Base-by-base conservation (phyloP, 2,888 invertebrate genomes). In the Morpho deidamia region DNA sequence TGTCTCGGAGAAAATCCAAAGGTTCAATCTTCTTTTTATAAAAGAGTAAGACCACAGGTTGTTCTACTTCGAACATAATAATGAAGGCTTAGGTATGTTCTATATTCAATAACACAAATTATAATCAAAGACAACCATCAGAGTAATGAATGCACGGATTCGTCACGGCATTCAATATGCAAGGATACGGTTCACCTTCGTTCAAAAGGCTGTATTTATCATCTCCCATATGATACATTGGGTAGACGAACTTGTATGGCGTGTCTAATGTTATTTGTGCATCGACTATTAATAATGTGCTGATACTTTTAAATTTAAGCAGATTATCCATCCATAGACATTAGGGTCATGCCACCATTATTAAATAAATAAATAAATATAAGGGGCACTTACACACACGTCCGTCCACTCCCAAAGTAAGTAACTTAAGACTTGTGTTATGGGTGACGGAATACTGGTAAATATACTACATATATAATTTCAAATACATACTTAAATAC, bases 171-270 rank as follows among this genome's bases (percentile, higher is more conserved):
- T 60, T 66, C 65, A 62, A 63, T 62, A 61, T 58, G 49, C 55
- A 58, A 55, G 56, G 53, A 58, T 42, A 42, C 53, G 37, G 41
- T 57, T 55, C 60, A 58, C 52, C 54, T 50, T 55, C 47, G 56
- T 56, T 51, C 54, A 23, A 51, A 51, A 39, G 55, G 61, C 55
- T 56, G 62, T 61, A 62, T 64, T 64, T 58, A 63, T 66, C 62
- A 63, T 59, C 50, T 56, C 51, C 51, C 52, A 23, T 40, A 45
- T 70, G 72, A 78, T 71, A 67, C 69, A 70, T 65, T 67, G 62
- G 70, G 66, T 60, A 69, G 65, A 65, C 62, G 71, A 73, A 69
- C 77, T 70, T 72, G 62, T 44, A 34, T 38, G 12, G 38, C 32
- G 44, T 48, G 44, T 51, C 33, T 37, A 37, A 37, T 37, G 37